Evolutionary conservation across 2,113 vertebrate species (phyloP).

Genomic region (Paramormyrops kingsleyae): DNA sequence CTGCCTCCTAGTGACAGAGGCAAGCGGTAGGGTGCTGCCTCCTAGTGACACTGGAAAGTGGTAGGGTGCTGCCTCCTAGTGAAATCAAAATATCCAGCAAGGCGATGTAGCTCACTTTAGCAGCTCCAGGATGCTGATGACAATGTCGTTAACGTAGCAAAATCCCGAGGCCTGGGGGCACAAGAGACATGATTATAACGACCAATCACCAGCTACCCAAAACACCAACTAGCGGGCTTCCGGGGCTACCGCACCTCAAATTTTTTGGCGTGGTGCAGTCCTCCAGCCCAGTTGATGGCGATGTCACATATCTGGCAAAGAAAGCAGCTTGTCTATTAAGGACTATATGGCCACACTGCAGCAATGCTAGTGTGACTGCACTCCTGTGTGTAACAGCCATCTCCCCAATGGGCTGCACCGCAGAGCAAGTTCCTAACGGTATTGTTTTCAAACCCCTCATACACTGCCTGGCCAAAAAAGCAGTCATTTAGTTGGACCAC

Average conservation of each 20-base stretch:
- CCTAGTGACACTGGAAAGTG: too few species aligned
- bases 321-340: not conserved
- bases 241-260: constrained; percentile 74
- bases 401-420: not conserved
- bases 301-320: constrained; percentile 89
- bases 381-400: not conserved
- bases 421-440: not conserved
- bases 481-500: not conserved
- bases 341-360: not conserved
- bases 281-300: constrained; percentile 97
- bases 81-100: not conserved
- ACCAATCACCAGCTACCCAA: not conserved
- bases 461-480: not conserved
- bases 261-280: constrained; percentile 95
- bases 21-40: not conserved
- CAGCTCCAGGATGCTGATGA: constrained; percentile 95
- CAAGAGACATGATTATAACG: constrained; percentile 26
- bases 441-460: not conserved
- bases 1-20: not conserved
- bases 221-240: not conserved
- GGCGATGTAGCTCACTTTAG: constrained; percentile 75
- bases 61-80: not conserved
- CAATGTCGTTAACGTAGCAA: constrained; percentile 97
- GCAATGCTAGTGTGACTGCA: not conserved
- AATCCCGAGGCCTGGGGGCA: constrained; percentile 84